These are phyloP conservation scores for Romanogobio albipinnatus DNA, from an alignment of 2,113 vertebrate species.

Conservation along the genomic window DNA sequence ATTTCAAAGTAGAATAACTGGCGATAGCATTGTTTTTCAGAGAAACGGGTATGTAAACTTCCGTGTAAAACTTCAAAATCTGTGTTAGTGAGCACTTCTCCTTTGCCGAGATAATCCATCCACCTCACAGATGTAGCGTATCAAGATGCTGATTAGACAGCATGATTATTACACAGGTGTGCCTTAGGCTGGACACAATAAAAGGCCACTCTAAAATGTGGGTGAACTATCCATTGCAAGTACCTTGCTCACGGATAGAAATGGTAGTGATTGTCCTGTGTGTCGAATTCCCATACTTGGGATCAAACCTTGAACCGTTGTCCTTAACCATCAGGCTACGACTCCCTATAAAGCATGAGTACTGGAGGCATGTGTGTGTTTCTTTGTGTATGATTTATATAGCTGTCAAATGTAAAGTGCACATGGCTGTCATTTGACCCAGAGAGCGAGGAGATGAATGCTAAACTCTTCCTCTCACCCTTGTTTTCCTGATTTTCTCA, in stretches of 20 bases:
- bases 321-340: neutral
- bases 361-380: neutral
- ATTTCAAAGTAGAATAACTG: no score
- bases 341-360: neutral
- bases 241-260: neutral
- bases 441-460: slow-evolving; percentile 29
- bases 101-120: no score
- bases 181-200: no score
- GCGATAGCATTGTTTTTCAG: no score
- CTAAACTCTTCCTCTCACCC: slow-evolving; percentile 5
- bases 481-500: slow-evolving; percentile 15
- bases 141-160: no score
- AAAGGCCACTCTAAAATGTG: no score
- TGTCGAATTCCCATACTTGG: neutral
- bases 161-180: no score
- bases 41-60: no score
- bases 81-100: no score
- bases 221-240: neutral
- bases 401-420: slow-evolving; percentile 14
- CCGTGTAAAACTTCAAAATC: no score
- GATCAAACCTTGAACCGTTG: neutral
- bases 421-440: slow-evolving; percentile 26
- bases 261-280: neutral
- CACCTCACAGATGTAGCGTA: no score
- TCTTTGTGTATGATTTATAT: slow-evolving; percentile 22